A percentile compares a stretch with the other conserved stretches of the same genome.
Conservation (phyloP, 2,113 vertebrate genomes). For the Gymnogyps californianus region DNA sequence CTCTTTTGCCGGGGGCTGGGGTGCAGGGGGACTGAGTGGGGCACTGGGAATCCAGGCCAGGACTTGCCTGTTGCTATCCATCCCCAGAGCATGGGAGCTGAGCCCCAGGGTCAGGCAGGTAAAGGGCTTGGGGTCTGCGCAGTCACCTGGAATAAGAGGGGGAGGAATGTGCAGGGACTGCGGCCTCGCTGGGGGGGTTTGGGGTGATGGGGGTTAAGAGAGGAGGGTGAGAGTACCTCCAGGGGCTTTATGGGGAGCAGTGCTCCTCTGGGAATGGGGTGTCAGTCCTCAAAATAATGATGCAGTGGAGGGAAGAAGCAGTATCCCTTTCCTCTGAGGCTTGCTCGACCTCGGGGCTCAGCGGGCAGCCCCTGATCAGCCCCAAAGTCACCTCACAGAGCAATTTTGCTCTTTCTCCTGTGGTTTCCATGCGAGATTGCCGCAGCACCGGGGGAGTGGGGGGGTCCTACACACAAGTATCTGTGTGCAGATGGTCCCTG, state of each 20-base stretch:
- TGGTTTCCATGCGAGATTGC: background rate
- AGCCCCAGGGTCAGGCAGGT: background rate
- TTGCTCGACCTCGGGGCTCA: background rate
- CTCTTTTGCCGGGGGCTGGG: background rate
- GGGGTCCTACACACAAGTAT: background rate
- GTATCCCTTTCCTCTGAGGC: background rate
- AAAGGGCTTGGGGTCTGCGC: background rate
- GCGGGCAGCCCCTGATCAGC: background rate
- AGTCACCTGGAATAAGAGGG: constrained; percentile 25
- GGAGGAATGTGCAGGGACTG: background rate
- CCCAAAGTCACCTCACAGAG: fast-evolving
- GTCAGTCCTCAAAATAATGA: background rate
- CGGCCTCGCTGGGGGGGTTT: background rate
- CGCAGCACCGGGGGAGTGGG: background rate
- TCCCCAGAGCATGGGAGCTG: background rate
- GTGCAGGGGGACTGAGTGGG: background rate
- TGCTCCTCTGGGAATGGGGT: background rate
- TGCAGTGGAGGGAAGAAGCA: background rate
- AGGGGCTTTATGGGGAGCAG: background rate
- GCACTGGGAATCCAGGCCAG: background rate
- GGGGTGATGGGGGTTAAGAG: background rate
- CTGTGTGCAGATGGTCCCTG: background rate
- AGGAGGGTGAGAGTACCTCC: background rate
- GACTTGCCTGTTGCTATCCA: background rate
- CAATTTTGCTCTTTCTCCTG: background rate